Percentiles rank a stretch among this genome's conserved stretches.
Evolutionary conservation across 2,113 vertebrate species (phyloP).

Genomic region (Rutilus rutilus): DNA sequence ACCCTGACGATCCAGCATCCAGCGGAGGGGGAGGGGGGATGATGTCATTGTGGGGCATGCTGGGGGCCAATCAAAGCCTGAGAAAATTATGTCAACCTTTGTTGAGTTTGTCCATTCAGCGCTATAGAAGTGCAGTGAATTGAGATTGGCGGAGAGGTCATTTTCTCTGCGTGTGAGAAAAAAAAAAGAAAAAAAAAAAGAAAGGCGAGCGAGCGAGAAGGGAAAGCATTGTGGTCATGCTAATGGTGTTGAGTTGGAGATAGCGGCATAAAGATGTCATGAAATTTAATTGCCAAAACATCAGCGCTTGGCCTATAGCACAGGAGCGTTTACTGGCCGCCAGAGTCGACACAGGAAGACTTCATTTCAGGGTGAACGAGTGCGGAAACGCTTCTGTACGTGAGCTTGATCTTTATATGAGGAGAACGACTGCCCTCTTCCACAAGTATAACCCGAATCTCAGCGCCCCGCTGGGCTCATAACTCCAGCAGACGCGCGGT

Average conservation of each 20-base stretch:
- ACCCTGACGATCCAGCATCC: constrained; percentile 83
- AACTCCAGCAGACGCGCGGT: neutral
- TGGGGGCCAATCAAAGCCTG: constrained; percentile 80
- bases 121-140: constrained; percentile 86
- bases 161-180: constrained; percentile 62
- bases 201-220: constrained; percentile 60
- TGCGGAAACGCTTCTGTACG: neutral
- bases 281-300: constrained; percentile 73
- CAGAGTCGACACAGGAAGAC: constrained; percentile 53
- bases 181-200: constrained; percentile 38
- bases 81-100: constrained; percentile 87
- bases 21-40: constrained; percentile 68
- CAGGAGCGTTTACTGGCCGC: constrained; percentile 58
- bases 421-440: neutral
- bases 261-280: constrained; percentile 85
- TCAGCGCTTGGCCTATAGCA: constrained; percentile 50
- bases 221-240: constrained; percentile 77
- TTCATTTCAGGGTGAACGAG: constrained; percentile 54
- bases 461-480: too few relatives aligned
- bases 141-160: constrained; percentile 81
- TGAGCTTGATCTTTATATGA: neutral
- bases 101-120: constrained; percentile 84
- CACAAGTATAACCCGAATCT: neutral
- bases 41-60: constrained; percentile 80
- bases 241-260: constrained; percentile 76